These are phyloP conservation scores for Tetranychus truncatus DNA, from an alignment of 2,888 invertebrate species.

Conservation along the genomic window DNA sequence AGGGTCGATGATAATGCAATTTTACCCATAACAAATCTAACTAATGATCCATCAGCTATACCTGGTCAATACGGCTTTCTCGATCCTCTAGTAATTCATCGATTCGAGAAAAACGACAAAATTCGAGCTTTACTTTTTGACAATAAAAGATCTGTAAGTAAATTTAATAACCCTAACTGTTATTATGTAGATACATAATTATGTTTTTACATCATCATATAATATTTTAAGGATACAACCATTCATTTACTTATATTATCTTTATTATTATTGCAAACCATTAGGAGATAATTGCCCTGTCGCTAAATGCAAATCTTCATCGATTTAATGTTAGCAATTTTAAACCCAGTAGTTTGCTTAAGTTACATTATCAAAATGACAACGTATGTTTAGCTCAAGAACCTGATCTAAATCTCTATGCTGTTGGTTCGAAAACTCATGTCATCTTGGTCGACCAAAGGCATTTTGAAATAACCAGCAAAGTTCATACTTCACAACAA, in stretches of 20 bases:
- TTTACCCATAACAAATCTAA: neutral
- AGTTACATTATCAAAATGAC: constrained; percentile 71
- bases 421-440: constrained; percentile 81
- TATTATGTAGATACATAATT: neutral
- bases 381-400: constrained; percentile 79
- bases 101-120: constrained; percentile 55
- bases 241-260: neutral
- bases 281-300: constrained; percentile 64
- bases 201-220: neutral
- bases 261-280: constrained; percentile 23
- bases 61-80: constrained; percentile 36
- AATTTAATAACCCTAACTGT: no score
- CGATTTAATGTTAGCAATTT: constrained; percentile 78
- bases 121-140: constrained; percentile 74
- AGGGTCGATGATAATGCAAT: constrained; percentile 38
- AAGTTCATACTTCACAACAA: constrained; percentile 67
- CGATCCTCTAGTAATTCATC: constrained; percentile 50
- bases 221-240: neutral
- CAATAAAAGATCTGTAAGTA: constrained; percentile 36
- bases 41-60: neutral
- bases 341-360: constrained; percentile 56
- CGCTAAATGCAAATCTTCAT: constrained; percentile 80
- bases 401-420: constrained; percentile 60
- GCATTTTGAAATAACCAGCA: constrained; percentile 54
- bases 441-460: constrained; percentile 72